A percentile compares a stretch with the other conserved stretches of the same genome.
These are phyloP conservation scores for Caenorhabditis brenneri DNA, from an alignment of 1,140 invertebrate genomes.

Conservation along the genomic window DNA sequence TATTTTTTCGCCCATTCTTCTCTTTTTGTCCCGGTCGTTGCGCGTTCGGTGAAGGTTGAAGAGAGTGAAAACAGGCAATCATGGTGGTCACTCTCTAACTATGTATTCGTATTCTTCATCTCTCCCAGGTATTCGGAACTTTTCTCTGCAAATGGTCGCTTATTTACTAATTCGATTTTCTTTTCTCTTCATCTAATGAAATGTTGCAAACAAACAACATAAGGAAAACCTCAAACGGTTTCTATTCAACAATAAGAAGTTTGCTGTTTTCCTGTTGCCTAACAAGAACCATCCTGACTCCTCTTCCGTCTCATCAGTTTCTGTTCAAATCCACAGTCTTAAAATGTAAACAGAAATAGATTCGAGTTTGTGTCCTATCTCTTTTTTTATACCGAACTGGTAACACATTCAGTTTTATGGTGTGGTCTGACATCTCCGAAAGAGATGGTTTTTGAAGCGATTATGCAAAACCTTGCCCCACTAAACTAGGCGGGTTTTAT, in stretches of 20 bases:
- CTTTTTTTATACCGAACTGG: not conserved
- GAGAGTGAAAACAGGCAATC: conserved; percentile 36
- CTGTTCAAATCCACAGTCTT: too few species aligned
- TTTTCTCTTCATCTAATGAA: not conserved
- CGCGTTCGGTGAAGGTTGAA: conserved; percentile 31
- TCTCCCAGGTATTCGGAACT: not conserved
- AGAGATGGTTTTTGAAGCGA: conserved; percentile 21
- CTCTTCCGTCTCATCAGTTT: too few species aligned
- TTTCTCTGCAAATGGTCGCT: not conserved
- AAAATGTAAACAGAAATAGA: not conserved
- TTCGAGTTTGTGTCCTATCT: not conserved
- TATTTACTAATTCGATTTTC: not conserved
- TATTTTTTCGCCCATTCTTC: not conserved
- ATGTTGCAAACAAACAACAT: not conserved
- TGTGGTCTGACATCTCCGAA: not conserved
- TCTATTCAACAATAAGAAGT: too few species aligned
- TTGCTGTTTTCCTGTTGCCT: too few species aligned
- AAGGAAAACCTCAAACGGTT: too few species aligned
- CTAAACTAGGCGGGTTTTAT: not conserved
- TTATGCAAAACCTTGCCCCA: conserved; percentile 37
- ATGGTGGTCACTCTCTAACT: conserved; percentile 45
- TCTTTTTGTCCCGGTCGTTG: not conserved
- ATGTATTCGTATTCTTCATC: not conserved
- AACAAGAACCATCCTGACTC: too few species aligned
- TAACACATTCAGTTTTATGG: not conserved